Evolutionary conservation across 2,113 vertebrate genomes (phyloP).

Genomic region (Phasianus colchicus): DNA sequence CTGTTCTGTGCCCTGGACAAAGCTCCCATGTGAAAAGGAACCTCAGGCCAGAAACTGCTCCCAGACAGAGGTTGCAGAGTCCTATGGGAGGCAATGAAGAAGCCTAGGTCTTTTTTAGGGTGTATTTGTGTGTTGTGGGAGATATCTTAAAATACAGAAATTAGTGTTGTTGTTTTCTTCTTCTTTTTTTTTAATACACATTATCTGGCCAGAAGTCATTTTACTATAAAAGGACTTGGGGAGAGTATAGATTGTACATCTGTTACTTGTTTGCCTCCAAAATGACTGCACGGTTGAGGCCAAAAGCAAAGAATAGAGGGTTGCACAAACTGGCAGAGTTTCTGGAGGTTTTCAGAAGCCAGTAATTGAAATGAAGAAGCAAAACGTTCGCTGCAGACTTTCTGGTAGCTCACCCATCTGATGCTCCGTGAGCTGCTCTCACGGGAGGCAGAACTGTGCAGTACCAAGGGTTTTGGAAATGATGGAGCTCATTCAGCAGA

Average conservation of each 20-base stretch:
- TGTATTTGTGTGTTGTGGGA: not conserved
- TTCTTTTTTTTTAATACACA: not conserved
- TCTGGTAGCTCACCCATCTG: not conserved
- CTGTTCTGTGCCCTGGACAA: not conserved
- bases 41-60: not conserved
- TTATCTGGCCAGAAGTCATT: conserved; percentile 16
- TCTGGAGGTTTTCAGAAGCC: conserved; percentile 45
- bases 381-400: conserved; percentile 37
- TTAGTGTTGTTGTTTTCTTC: not conserved
- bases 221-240: conserved; percentile 57
- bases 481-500: not conserved
- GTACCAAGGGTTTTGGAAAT: not conserved
- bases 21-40: rapidly evolving
- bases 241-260: conserved; percentile 50
- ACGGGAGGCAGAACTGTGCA: not conserved
- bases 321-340: conserved; percentile 56
- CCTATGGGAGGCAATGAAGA: rapidly evolving
- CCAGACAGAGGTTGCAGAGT: not conserved
- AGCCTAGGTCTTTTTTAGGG: not conserved
- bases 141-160: not conserved
- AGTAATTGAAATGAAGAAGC: conserved; percentile 53
- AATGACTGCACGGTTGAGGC: not conserved
- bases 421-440: not conserved
- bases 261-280: conserved; percentile 55
- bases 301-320: conserved; percentile 56